phyloP scores from a whole-genome alignment of 2,888 invertebrate species.

The Aphrophora alni region DNA sequence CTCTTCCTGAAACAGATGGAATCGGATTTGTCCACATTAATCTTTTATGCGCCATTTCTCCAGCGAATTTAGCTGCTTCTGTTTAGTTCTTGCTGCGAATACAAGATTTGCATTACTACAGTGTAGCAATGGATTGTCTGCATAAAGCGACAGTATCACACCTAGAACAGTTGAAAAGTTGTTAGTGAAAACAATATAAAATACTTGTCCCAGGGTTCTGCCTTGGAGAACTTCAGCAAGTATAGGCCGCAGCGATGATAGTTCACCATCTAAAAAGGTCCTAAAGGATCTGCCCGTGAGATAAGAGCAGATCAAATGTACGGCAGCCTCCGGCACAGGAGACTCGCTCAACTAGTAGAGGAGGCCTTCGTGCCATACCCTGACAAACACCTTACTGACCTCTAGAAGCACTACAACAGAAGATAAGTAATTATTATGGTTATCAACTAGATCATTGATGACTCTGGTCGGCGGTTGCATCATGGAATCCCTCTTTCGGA shows the following conservation, averaged over 20 bases:
- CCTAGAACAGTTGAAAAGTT: background rate
- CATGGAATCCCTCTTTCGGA: background rate
- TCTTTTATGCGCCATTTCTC: background rate
- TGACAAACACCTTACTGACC: constrained; percentile 4
- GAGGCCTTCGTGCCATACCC: background rate
- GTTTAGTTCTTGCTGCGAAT: background rate
- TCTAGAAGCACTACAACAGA: too few relatives aligned
- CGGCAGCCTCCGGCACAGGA: background rate
- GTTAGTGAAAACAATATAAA: background rate
- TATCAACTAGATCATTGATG: background rate
- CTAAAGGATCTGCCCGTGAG: background rate
- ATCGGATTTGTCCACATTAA: background rate
- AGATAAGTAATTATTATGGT: background rate
- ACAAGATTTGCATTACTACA: background rate
- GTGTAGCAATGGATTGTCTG: background rate
- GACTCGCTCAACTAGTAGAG: constrained; percentile 10
- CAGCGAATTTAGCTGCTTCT: background rate
- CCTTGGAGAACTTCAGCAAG: background rate
- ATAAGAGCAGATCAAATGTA: background rate
- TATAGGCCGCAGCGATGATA: background rate
- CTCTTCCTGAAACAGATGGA: background rate
- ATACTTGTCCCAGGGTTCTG: too few relatives aligned
- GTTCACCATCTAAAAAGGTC: background rate
- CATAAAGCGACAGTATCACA: background rate
- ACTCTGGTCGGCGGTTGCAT: background rate